Base-by-base conservation (phyloP, 2,113 vertebrate species). In the Larimichthys crocea region DNA sequence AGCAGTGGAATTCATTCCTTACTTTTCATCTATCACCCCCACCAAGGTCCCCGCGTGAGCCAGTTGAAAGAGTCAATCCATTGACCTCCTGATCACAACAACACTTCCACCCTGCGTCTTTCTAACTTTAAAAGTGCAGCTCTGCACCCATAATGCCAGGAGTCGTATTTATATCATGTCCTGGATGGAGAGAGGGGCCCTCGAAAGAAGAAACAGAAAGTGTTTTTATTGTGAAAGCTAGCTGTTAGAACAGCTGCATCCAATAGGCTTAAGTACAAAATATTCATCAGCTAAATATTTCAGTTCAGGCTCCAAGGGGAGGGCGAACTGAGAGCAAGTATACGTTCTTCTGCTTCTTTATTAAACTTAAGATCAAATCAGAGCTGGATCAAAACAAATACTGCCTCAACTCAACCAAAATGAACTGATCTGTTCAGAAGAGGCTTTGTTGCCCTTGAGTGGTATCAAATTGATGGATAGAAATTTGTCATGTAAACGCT, bases 371-470 rank as follows among this genome's bases (percentile, higher is more conserved):
- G 57, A 67, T 68, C 57, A 69, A 77, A 61, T 24, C 44, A 44
- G 67, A 85, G 48, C 31, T 15, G 0, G 53, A 82, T 75, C 19
- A 50, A 22, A 64, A 35, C 59, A 24, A 42, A 31, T 76, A 46
- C 0, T 26, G 22, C 16, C 55, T 67, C 19, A 59, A 78, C 20
- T 61, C 3, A 0, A 56, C 56, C 44, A 63, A 35, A 80, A 74
- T 14, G n/a, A 79, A 57, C 31, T 1, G 53, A 64, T 22, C 26
- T 11, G 11, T 10, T 80, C 60, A 31, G 68, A 44, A 71, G 71
- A 50, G 74, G 88, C 49, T 31, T 50, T 11, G 69, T 64, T 80
- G 82, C 83, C 84, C 86, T 86, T 82, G 70, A 70, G 11, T n/a
- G 59, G 20, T 24, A 61, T 74, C 63, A 57, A 74, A 71, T 52